Percentiles rank a stretch among this genome's conserved stretches.
phyloP scores from a whole-genome alignment of 2,113 vertebrate species.

The Pedionomus torquatus region DNA sequence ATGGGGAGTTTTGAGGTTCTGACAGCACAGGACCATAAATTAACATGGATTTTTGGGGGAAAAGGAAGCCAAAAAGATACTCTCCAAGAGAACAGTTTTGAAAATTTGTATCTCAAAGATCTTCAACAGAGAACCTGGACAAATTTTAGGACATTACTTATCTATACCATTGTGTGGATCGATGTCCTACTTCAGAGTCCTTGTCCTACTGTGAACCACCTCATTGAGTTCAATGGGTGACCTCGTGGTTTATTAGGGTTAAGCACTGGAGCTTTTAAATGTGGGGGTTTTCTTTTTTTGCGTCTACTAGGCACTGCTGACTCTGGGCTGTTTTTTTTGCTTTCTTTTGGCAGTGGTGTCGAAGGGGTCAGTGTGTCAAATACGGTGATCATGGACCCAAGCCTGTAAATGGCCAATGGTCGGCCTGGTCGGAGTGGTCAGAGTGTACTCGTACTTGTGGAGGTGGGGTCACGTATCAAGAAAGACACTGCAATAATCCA shows the following conservation, averaged over 20 bases:
- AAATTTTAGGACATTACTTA: not conserved
- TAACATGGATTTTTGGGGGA: not conserved
- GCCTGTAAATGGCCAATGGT: constrained; percentile 92
- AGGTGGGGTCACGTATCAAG: constrained; percentile 87
- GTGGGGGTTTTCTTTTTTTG: not conserved
- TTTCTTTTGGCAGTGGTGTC: constrained; percentile 89
- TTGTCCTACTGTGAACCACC: not conserved
- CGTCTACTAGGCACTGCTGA: not conserved
- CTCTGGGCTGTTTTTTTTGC: not conserved
- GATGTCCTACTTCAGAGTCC: not conserved
- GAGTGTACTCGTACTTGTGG: constrained; percentile 94
- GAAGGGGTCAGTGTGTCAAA: constrained; percentile 92
- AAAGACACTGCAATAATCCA: constrained; percentile 92
- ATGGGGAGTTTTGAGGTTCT: not conserved
- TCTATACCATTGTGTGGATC: not conserved
- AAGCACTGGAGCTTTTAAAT: not conserved
- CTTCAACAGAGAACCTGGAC: not conserved
- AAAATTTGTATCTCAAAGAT: not conserved
- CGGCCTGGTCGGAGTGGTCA: constrained; percentile 90
- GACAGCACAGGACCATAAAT: not conserved
- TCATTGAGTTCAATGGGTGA: not conserved
- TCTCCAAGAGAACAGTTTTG: not conserved
- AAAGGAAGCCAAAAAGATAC: not conserved
- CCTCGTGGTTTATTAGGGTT: not conserved
- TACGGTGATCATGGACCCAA: constrained; percentile 90